phyloP scores from a whole-genome alignment of 2,797 vertebrate genomes.

The Mormyrus hasselquistii region DNA sequence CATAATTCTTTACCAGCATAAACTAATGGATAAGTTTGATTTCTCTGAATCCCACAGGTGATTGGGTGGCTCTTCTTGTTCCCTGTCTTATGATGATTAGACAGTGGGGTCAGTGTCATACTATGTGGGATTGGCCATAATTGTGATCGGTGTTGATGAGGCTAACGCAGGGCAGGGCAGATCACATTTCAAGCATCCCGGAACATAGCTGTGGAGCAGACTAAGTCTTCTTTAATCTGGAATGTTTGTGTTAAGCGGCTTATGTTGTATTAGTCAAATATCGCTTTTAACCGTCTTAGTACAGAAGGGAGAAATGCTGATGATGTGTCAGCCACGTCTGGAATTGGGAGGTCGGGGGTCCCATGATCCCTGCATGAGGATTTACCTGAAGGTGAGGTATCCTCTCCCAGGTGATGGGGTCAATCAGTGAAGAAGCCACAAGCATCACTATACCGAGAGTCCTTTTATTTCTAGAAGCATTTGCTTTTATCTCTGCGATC shows the following conservation, averaged over 20 bases:
- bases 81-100: background rate
- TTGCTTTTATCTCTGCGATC: slow-evolving; percentile 2
- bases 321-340: background rate
- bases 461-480: background rate
- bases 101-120: background rate
- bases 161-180: background rate
- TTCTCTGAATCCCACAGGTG: background rate
- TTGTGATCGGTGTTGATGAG: background rate
- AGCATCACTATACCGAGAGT: background rate
- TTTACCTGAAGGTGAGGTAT: background rate
- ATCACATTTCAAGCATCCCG: background rate
- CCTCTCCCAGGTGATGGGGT: background rate
- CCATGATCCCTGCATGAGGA: background rate
- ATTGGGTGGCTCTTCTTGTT: background rate
- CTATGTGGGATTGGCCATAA: background rate
- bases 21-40: background rate
- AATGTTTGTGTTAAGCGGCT: background rate
- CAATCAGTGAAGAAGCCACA: background rate
- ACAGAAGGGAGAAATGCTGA: background rate
- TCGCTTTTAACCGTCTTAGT: background rate
- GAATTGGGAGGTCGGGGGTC: background rate
- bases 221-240: background rate
- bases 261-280: background rate
- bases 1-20: background rate
- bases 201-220: background rate